Evolutionary conservation across 2,888 invertebrate genomes (phyloP).

Genomic region (Ischnus inquisitorius): DNA sequence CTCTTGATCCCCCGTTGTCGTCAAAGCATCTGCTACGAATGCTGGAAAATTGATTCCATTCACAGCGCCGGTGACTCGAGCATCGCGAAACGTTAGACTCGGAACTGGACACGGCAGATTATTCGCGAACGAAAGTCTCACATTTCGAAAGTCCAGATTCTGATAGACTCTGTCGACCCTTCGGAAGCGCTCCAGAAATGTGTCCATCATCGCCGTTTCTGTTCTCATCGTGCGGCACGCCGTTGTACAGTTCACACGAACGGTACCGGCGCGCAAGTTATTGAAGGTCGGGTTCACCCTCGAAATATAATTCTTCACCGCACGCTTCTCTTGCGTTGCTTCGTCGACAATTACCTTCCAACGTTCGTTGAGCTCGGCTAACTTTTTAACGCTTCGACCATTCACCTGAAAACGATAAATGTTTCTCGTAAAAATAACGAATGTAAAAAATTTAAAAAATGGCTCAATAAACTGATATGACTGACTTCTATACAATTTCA

Average conservation of each 20-base stretch:
- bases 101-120: slow-evolving; percentile 76
- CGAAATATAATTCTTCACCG: slow-evolving; percentile 58
- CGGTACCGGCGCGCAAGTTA: slow-evolving; percentile 69
- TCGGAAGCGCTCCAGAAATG: slow-evolving; percentile 66
- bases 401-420: slow-evolving; percentile 71
- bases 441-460: too few species aligned
- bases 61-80: slow-evolving; percentile 85
- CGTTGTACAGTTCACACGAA: slow-evolving; percentile 71
- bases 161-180: slow-evolving; percentile 68
- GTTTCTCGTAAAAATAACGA: background rate
- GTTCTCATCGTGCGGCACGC: slow-evolving; percentile 71
- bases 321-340: slow-evolving; percentile 57
- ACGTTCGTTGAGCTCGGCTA: slow-evolving; percentile 65
- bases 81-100: slow-evolving; percentile 83
- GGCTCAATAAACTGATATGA: too few species aligned
- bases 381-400: slow-evolving; percentile 64
- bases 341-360: slow-evolving; percentile 66
- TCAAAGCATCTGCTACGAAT: slow-evolving; percentile 86
- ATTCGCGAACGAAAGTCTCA: slow-evolving; percentile 76
- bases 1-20: slow-evolving; percentile 86
- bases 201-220: slow-evolving; percentile 52
- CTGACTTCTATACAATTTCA: too few species aligned
- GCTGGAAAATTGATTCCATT: slow-evolving; percentile 86
- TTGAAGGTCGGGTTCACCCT: slow-evolving; percentile 61
- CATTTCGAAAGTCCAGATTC: slow-evolving; percentile 76